phyloP scores from a whole-genome alignment of 2,113 vertebrate genomes.

The Dromiciops gliroides region DNA sequence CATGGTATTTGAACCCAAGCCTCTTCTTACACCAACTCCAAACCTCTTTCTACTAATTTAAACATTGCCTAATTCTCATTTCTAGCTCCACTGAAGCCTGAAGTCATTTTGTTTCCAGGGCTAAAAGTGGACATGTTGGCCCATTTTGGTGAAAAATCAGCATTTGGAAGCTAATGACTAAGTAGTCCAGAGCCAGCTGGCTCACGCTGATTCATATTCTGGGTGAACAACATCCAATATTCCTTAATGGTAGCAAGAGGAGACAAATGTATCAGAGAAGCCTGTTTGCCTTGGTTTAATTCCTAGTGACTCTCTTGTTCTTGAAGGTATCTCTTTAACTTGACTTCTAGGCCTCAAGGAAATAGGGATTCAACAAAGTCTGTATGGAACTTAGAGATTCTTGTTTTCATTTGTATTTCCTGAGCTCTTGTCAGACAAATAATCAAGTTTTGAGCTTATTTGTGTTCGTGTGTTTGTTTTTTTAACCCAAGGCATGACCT shows the following conservation, averaged over 20 bases:
- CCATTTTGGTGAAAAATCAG: not conserved
- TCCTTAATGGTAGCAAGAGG: not conserved
- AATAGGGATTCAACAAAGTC: not conserved
- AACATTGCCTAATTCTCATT: not conserved
- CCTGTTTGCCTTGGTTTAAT: not conserved
- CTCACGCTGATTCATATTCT: not conserved
- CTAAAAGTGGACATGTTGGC: not conserved
- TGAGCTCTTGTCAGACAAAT: slow-evolving; percentile 69
- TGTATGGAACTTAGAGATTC: slow-evolving; percentile 26
- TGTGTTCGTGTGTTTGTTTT: slow-evolving; percentile 56
- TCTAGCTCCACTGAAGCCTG: not conserved
- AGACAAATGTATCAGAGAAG: not conserved
- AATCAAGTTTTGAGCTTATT: slow-evolving; percentile 81
- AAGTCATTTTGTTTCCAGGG: not conserved
- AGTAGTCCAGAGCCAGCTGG: not conserved
- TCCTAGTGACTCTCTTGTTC: not conserved
- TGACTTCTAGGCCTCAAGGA: not conserved
- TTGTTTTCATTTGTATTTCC: slow-evolving; percentile 75
- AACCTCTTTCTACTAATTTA: not conserved
- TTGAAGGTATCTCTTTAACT: not conserved
- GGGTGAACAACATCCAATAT: not conserved
- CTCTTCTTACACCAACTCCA: not conserved
- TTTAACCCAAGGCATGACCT: slow-evolving; percentile 65
- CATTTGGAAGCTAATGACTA: not conserved
- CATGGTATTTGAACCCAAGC: not conserved